Percentiles rank a stretch among this genome's conserved stretches.
Conservation (phyloP, 2,888 invertebrate species). For the Diachrysia chrysitis region DNA sequence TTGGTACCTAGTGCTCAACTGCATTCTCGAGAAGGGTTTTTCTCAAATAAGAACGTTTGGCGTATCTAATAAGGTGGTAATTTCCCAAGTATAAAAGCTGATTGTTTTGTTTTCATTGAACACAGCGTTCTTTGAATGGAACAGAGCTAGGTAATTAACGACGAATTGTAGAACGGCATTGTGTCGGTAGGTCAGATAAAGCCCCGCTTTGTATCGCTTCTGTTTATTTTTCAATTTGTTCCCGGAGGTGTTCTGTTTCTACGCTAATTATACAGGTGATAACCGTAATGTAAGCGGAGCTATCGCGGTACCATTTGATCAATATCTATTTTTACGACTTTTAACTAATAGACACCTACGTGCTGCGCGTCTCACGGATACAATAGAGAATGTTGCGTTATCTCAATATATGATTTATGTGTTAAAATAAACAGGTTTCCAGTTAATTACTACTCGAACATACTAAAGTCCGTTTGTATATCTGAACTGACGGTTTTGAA, state of each 20-base stretch:
- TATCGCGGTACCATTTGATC: constrained; percentile 57
- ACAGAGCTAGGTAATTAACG: constrained; percentile 77
- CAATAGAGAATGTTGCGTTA: constrained; percentile 19
- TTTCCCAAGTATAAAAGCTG: constrained; percentile 63
- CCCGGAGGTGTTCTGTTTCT: constrained; percentile 65
- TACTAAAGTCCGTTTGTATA: neutral
- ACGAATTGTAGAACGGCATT: constrained; percentile 81
- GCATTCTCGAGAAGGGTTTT: constrained; percentile 12
- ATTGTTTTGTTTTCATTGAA: constrained; percentile 75
- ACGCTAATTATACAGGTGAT: constrained; percentile 77
- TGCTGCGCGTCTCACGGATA: constrained; percentile 25
- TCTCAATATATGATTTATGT: constrained; percentile 23
- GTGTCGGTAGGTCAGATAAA: constrained; percentile 80
- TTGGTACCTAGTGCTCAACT: constrained; percentile 39
- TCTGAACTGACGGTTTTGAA: neutral
- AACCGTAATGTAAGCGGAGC: constrained; percentile 71
- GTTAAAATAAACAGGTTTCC: constrained; percentile 8
- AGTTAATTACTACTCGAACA: constrained; percentile 10
- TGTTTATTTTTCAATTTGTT: constrained; percentile 83
- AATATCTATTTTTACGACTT: constrained; percentile 63
- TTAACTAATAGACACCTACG: constrained; percentile 33
- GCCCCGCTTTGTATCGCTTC: constrained; percentile 79
- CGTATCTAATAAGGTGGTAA: constrained; percentile 60
- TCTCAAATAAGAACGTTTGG: constrained; percentile 37
- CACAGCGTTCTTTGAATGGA: constrained; percentile 77